Base-by-base conservation (phyloP, 2,888 invertebrate genomes). In the Agriopis leucophaearia region DNA sequence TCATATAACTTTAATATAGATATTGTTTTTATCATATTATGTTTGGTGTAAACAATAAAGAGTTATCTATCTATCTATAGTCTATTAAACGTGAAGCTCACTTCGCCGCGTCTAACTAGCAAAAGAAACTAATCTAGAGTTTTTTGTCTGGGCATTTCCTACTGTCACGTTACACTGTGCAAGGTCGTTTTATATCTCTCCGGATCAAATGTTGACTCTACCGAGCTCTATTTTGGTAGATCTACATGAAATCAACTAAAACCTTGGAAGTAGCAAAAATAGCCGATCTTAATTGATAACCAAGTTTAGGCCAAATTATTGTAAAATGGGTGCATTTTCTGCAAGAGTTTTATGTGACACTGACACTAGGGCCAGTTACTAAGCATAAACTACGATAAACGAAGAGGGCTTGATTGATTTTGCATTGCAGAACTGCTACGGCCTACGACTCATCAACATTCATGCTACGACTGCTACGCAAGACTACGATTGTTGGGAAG, bases 101-200 rank as follows among this genome's bases (percentile, higher is more conserved):
- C n/a, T n/a, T n/a, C n/a, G n/a, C n/a, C 8, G 12, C 8, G 42
- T 42, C 8, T 42, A 42, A 2, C 2, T 5, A 5, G 10, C n/a
- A n/a, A n/a, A n/a, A n/a, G 12, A 42, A 42, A 8, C 3, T 12
- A 8, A 42, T 8, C 12, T 42, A 42, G 10, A 12, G 48, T 9
- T 35, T 3, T 12, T 54, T 12, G 10, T 54, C 38, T 38, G 52
- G 15, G 38, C 5, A 15, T 52, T 52, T 52, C 13, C 38, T 54
- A 54, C 16, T 54, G 16, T 38, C 0, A 15, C 51, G 51, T 59
- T 47, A 65, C 54, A 47, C 42, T 35, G 52, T 54, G 15, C 58
- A 38, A 59, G 47, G 54, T 65, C 58, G 35, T 35, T 58, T 65
- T 65, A 54, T 59, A 35, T 65, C 64, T 52, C 59, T 15, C 38